phyloP scores from a whole-genome alignment of 2,888 invertebrate genomes.

The Tinea trinotella region DNA sequence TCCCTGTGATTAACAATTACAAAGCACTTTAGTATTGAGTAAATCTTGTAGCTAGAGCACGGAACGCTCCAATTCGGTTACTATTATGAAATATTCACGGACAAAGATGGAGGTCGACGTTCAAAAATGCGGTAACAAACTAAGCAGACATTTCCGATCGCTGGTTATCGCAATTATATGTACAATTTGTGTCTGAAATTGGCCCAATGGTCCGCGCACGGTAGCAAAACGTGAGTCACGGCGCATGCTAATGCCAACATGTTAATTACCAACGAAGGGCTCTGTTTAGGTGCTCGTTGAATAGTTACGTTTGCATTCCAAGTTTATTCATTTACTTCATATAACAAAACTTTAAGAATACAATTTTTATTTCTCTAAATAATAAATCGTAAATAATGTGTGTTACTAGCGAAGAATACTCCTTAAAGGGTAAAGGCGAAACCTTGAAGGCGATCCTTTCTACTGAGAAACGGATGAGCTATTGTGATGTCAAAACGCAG shows the following conservation, averaged over 20 bases:
- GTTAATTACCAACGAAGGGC: constrained; percentile 39
- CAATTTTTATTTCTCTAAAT: not conserved
- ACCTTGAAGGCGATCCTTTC: constrained; percentile 14
- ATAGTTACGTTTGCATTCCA: not conserved
- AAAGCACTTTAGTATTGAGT: too few relatives aligned
- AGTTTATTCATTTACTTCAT: not conserved
- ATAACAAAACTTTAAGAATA: not conserved
- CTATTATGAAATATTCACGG: constrained; percentile 3
- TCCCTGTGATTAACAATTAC: not conserved
- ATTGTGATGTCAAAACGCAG: constrained; percentile 48
- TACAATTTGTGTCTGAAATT: constrained; percentile 10
- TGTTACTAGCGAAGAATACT: constrained; percentile 5
- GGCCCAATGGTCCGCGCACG: constrained; percentile 28
- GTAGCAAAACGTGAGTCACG: constrained; percentile 52
- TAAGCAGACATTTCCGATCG: constrained; percentile 16
- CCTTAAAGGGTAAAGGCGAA: constrained; percentile 16
- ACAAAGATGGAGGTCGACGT: constrained; percentile 1
- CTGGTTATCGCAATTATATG: constrained; percentile 13
- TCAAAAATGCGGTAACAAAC: constrained; percentile 14
- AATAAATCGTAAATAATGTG: constrained; percentile 11
- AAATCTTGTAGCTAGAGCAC: not conserved
- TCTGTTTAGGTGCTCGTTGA: not conserved
- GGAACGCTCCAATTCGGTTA: not conserved
- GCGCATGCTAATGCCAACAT: constrained; percentile 37
- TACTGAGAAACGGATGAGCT: constrained; percentile 30